These are phyloP conservation scores for Zalophus californianus DNA, from an alignment of 2,797 vertebrate genomes.

Conservation along the genomic window DNA sequence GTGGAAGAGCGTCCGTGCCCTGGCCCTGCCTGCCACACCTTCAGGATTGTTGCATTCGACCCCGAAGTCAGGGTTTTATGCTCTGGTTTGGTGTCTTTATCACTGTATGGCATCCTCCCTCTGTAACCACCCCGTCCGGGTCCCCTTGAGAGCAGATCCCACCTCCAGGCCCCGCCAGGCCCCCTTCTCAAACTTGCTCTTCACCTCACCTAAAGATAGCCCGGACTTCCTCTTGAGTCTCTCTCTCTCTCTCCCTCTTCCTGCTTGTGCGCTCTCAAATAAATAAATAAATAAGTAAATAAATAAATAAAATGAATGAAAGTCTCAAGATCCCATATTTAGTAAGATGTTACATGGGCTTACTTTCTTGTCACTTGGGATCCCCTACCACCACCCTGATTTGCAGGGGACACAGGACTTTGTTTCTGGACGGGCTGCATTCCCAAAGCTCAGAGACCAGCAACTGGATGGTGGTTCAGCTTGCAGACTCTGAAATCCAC, in stretches of 20 bases:
- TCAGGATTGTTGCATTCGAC: background rate
- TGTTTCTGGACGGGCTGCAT: background rate
- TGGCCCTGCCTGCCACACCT: no score
- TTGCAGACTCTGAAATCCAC: fast-evolving
- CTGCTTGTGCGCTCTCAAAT: background rate
- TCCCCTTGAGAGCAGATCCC: no score
- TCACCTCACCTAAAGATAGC: background rate
- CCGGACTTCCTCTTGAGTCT: background rate
- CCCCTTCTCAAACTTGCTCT: background rate
- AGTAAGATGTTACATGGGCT: background rate
- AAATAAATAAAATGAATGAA: background rate
- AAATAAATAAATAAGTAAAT: background rate
- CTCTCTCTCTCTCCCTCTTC: background rate
- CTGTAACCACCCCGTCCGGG: background rate
- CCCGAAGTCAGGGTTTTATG: fast-evolving
- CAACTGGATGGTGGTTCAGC: background rate
- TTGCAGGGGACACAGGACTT: background rate
- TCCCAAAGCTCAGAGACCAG: background rate
- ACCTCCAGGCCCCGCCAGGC: fast-evolving
- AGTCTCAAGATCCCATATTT: background rate
- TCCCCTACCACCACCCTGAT: background rate
- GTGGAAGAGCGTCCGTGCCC: fast-evolving
- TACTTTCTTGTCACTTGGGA: background rate
- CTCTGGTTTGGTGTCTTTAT: background rate
- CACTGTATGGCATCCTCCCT: background rate